Base-by-base conservation (phyloP, 2,888 invertebrate genomes). In the Apocheima hispidaria region DNA sequence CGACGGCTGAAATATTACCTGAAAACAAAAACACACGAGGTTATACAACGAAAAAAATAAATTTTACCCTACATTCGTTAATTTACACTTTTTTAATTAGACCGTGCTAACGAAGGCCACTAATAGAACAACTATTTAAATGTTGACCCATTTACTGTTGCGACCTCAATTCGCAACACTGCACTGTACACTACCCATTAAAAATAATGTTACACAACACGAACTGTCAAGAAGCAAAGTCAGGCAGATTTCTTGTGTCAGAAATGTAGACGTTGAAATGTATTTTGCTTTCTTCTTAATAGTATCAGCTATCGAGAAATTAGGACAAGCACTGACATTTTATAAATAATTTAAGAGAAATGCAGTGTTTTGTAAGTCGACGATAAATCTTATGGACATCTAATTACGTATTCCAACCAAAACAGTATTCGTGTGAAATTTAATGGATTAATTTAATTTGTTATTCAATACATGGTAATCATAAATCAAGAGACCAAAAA, bases 151-250 rank as follows among this genome's bases (percentile, higher is more conserved):
- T 87, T 88, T 89, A 74, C 78, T 63, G 70, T 67, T 69, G 79
- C 87, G 92, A 88, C 91, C 92, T 78, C 72, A 85, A 89, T 92
- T 88, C 83, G 86, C 87, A 84, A 74, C 81, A 82, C 76, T 89
- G 85, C 83, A 86, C 71, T 76, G 71, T 75, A 80, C 79, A 78
- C 71, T 67, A 75, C 72, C 77, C 81, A 85, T 87, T 87, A 83
- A 87, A 84, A 81, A 84, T 54, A 79, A 83, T 79, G 85, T 90
- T 87, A 87, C 85, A 86, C 84, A 90, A 89, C 79, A 73, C 72
- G 71, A 72, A 62, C 81, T 86, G 90, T 92, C 90, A 90, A 82
- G 86, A 85, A 75, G 79, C 66, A 75, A 68, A 75, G 73, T 70
- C 72, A 68, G 75, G 71, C 82, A 77, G 78, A 84, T 85, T 82